Evolutionary conservation across 2,113 vertebrate genomes (phyloP).

Genomic region (Atherinomorus stipes): DNA sequence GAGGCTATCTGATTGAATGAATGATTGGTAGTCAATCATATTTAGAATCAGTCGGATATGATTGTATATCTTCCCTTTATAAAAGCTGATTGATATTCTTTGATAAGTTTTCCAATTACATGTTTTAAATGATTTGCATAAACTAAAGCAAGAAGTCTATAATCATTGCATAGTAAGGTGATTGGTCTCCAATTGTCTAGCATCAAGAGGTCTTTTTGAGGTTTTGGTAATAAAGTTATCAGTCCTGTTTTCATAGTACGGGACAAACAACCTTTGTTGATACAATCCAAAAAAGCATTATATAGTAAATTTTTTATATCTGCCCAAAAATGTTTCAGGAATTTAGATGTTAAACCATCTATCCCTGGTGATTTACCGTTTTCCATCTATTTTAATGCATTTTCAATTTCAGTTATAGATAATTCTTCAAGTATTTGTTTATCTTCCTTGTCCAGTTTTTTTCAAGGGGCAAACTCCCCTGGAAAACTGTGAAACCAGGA

Average conservation of each 20-base stretch:
- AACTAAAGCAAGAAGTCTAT: neutral
- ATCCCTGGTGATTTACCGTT: slow-evolving; percentile 15
- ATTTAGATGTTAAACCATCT: neutral
- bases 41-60: slow-evolving; percentile 6
- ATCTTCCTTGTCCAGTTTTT: neutral
- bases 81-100: slow-evolving; percentile 1
- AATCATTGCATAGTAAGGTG: slow-evolving; percentile 14
- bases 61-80: neutral
- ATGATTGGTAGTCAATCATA: slow-evolving; percentile 1
- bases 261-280: neutral
- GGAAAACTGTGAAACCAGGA: too few species aligned
- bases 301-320: neutral
- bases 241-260: slow-evolving; percentile 14
- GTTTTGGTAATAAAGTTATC: neutral
- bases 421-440: neutral
- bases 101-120: neutral
- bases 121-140: neutral
- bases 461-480: too few species aligned
- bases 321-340: neutral
- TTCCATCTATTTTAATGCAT: slow-evolving; percentile 14
- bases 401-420: neutral
- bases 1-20: neutral
- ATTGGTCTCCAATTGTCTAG: slow-evolving; percentile 14
- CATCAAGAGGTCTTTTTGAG: neutral
- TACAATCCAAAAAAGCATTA: neutral